phyloP scores from a whole-genome alignment of 2,888 invertebrate genomes.

The Taenaris catops region DNA sequence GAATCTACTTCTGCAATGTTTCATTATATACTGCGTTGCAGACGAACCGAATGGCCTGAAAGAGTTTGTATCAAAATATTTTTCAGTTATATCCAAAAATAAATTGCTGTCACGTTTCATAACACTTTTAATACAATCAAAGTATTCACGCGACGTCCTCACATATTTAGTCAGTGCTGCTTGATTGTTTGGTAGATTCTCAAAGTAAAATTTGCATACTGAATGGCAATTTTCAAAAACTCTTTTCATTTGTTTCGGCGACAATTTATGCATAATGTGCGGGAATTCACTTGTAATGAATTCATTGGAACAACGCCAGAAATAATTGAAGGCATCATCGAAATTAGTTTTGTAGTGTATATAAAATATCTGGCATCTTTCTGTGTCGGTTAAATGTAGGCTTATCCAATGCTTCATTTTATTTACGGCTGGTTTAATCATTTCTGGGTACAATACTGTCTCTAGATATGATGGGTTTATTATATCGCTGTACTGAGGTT shows the following conservation, averaged over 20 bases:
- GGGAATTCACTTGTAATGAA: slow-evolving; percentile 35
- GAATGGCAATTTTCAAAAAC: slow-evolving; percentile 41
- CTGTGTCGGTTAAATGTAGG: slow-evolving; percentile 32
- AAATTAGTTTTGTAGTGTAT: slow-evolving; percentile 38
- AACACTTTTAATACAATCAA: slow-evolving; percentile 35
- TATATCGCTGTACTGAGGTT: slow-evolving; percentile 33
- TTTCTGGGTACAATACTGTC: slow-evolving; percentile 41
- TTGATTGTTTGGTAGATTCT: slow-evolving; percentile 31
- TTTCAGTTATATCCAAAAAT: slow-evolving; percentile 43
- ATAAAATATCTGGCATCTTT: slow-evolving; percentile 44
- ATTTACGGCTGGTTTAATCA: slow-evolving; percentile 44
- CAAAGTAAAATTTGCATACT: slow-evolving; percentile 40
- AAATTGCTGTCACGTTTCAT: slow-evolving; percentile 38
- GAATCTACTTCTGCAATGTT: slow-evolving; percentile 37
- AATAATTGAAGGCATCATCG: slow-evolving; percentile 39
- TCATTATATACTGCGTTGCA: slow-evolving; percentile 39
- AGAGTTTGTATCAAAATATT: slow-evolving; percentile 31
- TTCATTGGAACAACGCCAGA: slow-evolving; percentile 37
- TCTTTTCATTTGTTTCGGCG: slow-evolving; percentile 38
- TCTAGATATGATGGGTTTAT: slow-evolving; percentile 51
- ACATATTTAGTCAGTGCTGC: slow-evolving; percentile 30
- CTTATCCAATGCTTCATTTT: slow-evolving; percentile 49
- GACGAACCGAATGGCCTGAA: slow-evolving; percentile 29
- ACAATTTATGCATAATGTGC: slow-evolving; percentile 36
- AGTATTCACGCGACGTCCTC: slow-evolving; percentile 29